phyloP scores from a whole-genome alignment of 2,888 invertebrate species.

The Polyploca ridens region DNA sequence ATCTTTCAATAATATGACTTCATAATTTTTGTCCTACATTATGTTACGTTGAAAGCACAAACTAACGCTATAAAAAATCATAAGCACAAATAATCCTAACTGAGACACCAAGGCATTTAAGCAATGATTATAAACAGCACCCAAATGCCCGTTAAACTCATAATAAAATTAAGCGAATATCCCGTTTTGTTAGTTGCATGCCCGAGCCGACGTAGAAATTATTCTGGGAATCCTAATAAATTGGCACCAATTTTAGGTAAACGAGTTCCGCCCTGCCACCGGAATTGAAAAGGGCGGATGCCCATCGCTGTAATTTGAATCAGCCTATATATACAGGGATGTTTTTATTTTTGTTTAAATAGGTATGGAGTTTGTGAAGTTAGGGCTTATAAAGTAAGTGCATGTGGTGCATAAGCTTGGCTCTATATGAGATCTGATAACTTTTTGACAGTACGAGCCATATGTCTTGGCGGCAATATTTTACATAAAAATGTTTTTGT shows the following conservation, averaged over 20 bases:
- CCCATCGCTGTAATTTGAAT: constrained; percentile 58
- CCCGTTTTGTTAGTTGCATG: constrained; percentile 21
- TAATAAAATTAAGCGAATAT: not conserved
- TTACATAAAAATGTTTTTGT: too few relatives aligned
- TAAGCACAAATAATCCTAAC: not conserved
- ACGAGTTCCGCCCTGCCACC: constrained; percentile 54
- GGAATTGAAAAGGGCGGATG: constrained; percentile 53
- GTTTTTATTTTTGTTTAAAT: too few relatives aligned
- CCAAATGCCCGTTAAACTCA: not conserved
- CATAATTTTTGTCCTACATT: too few relatives aligned
- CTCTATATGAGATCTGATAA: too few relatives aligned
- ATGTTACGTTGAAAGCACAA: too few relatives aligned
- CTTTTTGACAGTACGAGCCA: too few relatives aligned
- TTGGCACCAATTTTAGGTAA: constrained; percentile 70
- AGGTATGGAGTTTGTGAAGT: too few relatives aligned
- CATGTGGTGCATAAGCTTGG: too few relatives aligned
- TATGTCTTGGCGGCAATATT: too few relatives aligned
- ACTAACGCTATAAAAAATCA: not conserved
- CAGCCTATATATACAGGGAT: constrained; percentile 44
- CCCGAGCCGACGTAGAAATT: constrained; percentile 46
- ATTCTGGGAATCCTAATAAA: constrained; percentile 70
- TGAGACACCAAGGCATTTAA: not conserved
- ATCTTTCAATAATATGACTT: too few relatives aligned
- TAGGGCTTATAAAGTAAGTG: too few relatives aligned
- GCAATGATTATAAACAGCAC: not conserved